Percentiles rank a stretch among this genome's conserved stretches.
Evolutionary conservation across 2,797 vertebrate species (phyloP).

Genomic region (Gastrophryne carolinensis): DNA sequence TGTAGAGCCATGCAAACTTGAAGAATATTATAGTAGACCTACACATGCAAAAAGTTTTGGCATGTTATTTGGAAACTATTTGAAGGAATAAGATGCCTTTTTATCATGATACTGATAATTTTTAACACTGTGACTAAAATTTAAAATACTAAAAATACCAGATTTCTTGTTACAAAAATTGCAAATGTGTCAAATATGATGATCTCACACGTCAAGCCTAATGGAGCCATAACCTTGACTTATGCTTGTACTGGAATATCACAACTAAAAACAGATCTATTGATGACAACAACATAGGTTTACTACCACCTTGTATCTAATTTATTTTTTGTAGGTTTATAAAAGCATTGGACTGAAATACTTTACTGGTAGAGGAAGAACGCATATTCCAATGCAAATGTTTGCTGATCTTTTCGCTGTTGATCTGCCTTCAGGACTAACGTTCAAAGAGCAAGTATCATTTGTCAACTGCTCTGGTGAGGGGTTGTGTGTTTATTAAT

Average conservation of each 20-base stretch:
- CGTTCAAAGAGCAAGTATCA: conserved; percentile 12
- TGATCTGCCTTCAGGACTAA: background rate
- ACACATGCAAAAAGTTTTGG: too few species aligned
- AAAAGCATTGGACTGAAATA: background rate
- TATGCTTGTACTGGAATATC: conserved; percentile 26
- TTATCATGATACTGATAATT: background rate
- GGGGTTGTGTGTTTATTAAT: too few species aligned
- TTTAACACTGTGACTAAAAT: background rate
- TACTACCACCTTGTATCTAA: conserved; percentile 1
- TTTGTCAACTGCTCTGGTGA: too few species aligned
- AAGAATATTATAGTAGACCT: too few species aligned
- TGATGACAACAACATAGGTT: conserved; percentile 5
- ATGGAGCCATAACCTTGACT: conserved; percentile 31
- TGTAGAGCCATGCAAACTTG: too few species aligned
- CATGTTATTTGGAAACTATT: too few species aligned
- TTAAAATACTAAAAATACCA: background rate
- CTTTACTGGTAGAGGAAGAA: background rate
- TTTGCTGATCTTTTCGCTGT: background rate
- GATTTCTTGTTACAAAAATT: background rate
- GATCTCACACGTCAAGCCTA: conserved; percentile 40
- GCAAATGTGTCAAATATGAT: conserved; percentile 23
- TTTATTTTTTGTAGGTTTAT: conserved; percentile 35
- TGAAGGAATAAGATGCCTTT: too few species aligned
- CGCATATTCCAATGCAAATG: background rate
- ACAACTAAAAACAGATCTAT: conserved; percentile 14